phyloP scores from a whole-genome alignment of 2,797 vertebrate species.

The Eurystomus glaucurus region DNA sequence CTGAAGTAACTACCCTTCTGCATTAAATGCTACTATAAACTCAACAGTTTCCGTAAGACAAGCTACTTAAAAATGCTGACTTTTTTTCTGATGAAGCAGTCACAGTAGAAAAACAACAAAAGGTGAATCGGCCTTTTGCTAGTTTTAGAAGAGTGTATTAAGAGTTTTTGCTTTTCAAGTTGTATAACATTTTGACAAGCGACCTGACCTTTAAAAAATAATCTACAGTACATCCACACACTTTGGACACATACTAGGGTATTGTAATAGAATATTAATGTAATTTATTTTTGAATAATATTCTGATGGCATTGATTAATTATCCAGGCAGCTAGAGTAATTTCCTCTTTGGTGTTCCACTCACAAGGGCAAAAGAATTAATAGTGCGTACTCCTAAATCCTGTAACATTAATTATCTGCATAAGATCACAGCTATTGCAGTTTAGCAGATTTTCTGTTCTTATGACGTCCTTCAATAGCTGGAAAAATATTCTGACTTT shows the following conservation, averaged over 20 bases:
- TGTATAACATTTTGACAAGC: background rate
- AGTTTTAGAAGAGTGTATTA: background rate
- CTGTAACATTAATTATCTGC: background rate
- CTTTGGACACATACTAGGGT: background rate
- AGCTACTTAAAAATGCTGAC: background rate
- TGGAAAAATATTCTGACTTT: background rate
- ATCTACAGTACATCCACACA: background rate
- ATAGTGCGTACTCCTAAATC: background rate
- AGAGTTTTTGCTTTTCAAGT: background rate
- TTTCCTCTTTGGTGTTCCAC: background rate
- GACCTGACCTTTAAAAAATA: background rate
- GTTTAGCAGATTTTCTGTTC: background rate
- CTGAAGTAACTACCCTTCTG: background rate
- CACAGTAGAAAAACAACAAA: background rate
- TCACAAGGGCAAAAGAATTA: background rate
- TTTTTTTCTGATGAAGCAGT: background rate
- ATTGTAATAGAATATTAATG: background rate
- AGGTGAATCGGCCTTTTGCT: background rate
- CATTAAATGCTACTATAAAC: background rate
- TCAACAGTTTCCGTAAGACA: background rate
- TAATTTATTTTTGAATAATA: background rate
- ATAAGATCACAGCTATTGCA: background rate
- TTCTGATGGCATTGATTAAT: background rate
- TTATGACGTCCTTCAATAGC: background rate
- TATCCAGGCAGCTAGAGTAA: background rate